Conservation (phyloP, 2,888 invertebrate species). For the Brachylomia viminalis region DNA sequence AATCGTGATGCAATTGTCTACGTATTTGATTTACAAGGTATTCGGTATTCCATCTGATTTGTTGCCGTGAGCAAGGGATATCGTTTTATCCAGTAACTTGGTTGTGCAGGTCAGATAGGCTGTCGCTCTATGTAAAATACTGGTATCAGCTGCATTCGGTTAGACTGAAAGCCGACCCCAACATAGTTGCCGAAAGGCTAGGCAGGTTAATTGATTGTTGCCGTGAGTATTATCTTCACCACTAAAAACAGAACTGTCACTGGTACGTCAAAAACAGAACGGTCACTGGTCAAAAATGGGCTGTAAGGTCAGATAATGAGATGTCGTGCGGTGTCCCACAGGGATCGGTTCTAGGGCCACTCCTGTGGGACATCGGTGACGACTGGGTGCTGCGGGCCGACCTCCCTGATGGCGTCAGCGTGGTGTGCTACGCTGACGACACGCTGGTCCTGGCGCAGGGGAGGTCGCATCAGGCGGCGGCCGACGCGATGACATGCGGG, state of each 20-base stretch:
- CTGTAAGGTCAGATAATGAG: no score
- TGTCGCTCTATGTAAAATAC: background rate
- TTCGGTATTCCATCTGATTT: background rate
- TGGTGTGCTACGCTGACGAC: no score
- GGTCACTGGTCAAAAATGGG: background rate
- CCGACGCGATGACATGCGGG: no score
- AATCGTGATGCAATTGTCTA: slow-evolving; percentile 27
- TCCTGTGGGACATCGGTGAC: no score
- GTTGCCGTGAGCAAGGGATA: background rate
- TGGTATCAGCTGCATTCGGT: background rate
- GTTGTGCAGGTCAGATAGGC: background rate
- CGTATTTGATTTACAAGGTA: background rate
- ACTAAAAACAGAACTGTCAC: background rate
- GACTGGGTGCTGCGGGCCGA: no score
- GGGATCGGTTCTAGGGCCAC: no score
- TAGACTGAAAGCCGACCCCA: background rate
- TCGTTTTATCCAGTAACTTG: background rate
- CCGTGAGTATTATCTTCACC: background rate
- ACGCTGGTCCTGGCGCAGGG: no score
- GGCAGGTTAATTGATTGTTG: background rate
- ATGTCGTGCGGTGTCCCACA: no score
- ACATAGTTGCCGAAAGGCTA: background rate
- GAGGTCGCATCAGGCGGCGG: no score
- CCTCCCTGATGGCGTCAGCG: no score
- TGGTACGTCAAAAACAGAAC: background rate